Percentiles rank a stretch among this genome's conserved stretches.
phyloP scores from a whole-genome alignment of 2,113 vertebrate genomes.

The Ciconia boyciana region DNA sequence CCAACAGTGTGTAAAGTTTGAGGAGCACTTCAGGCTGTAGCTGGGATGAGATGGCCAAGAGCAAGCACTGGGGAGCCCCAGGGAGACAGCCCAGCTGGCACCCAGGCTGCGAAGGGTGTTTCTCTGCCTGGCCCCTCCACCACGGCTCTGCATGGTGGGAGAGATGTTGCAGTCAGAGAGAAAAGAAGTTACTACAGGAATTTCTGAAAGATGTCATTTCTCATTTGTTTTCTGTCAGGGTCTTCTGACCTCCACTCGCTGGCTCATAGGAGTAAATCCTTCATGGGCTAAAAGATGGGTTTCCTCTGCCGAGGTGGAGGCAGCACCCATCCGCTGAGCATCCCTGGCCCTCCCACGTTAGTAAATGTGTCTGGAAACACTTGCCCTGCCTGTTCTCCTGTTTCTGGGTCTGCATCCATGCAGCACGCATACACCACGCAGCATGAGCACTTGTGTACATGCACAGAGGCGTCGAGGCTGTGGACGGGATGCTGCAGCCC shows the following conservation, averaged over 20 bases:
- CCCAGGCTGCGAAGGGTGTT: neutral
- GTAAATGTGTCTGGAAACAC: neutral
- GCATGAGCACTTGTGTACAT: rapidly evolving
- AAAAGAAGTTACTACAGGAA: neutral
- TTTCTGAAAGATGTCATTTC: neutral
- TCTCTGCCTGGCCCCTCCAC: neutral
- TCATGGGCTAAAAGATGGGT: neutral
- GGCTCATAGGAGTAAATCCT: neutral
- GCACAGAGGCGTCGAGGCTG: neutral
- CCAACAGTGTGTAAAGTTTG: neutral
- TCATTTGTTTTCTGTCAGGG: neutral
- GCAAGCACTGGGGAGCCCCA: neutral
- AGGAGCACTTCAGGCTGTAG: neutral
- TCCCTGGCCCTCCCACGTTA: neutral
- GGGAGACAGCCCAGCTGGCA: neutral
- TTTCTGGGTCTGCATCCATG: neutral
- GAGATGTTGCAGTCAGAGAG: rapidly evolving
- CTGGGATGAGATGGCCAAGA: neutral
- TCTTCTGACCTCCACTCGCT: neutral
- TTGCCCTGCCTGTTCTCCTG: rapidly evolving
- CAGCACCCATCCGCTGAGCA: neutral
- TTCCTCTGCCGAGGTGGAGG: rapidly evolving
- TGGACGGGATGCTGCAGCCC: rapidly evolving
- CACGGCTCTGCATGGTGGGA: rapidly evolving
- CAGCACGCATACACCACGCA: rapidly evolving